phyloP scores from a whole-genome alignment of 2,888 invertebrate genomes.

The Morpho achilles region DNA sequence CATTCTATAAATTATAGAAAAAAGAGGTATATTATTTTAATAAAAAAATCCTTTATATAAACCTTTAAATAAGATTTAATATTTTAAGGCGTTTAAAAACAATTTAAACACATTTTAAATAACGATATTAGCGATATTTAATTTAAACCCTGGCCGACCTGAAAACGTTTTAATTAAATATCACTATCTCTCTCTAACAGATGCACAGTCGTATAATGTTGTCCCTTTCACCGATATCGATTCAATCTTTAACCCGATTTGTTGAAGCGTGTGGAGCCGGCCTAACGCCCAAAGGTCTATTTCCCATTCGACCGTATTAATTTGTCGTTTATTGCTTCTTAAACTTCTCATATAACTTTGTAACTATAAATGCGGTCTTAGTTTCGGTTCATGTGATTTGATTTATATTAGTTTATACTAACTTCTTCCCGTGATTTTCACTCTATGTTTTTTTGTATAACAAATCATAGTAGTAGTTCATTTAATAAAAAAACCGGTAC shows the following conservation, averaged over 20 bases:
- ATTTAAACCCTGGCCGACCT: constrained; percentile 12
- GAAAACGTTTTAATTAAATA: constrained; percentile 24
- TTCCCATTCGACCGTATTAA: constrained; percentile 15
- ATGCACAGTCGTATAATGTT: not conserved
- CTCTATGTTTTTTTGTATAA: too few relatives aligned
- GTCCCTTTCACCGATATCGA: constrained; percentile 25
- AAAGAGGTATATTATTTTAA: too few relatives aligned
- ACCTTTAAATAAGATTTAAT: too few relatives aligned
- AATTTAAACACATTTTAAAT: constrained; percentile 4
- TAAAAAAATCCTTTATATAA: too few relatives aligned
- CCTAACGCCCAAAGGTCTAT: constrained; percentile 24
- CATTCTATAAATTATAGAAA: too few relatives aligned
- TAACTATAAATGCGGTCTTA: too few relatives aligned
- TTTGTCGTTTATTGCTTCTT: constrained; percentile 9
- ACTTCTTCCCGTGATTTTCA: too few relatives aligned
- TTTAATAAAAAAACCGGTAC: too few relatives aligned
- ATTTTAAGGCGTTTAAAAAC: not conserved
- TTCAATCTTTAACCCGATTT: constrained; percentile 29
- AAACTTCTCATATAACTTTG: constrained; percentile 2
- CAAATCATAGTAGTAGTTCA: too few relatives aligned
- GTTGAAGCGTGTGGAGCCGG: constrained; percentile 26
- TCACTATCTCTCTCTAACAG: constrained; percentile 14
- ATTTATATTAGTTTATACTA: too few relatives aligned
- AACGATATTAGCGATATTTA: constrained; percentile 9
- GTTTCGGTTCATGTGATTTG: not conserved